Percentiles rank a stretch among this genome's conserved stretches.
Conservation (phyloP, 2,797 vertebrate genomes). For the Pangasius djambal region DNA sequence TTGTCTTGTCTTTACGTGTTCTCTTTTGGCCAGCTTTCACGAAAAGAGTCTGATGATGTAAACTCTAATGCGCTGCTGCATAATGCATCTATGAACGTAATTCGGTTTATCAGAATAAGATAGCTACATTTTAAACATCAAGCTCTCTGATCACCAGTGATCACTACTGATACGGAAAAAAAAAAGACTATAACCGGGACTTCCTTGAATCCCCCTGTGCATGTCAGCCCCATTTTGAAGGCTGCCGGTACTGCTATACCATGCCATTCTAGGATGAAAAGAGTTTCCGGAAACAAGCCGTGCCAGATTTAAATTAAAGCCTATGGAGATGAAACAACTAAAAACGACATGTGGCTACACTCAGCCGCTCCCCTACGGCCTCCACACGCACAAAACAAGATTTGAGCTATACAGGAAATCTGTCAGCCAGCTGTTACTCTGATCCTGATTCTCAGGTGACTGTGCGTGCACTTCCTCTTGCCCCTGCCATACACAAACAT, state of each 20-base stretch:
- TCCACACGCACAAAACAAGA: not conserved
- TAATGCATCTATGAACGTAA: not conserved
- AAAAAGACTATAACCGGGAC: not conserved
- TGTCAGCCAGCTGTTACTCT: conserved; percentile 43
- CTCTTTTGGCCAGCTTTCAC: not conserved
- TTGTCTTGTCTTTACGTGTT: not conserved
- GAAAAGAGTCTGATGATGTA: not conserved
- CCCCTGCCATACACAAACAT: not conserved
- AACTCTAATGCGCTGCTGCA: not conserved
- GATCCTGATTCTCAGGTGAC: conserved; percentile 34
- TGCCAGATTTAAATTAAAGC: conserved; percentile 31
- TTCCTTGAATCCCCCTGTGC: not conserved
- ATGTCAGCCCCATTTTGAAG: not conserved
- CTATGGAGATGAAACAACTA: conserved; percentile 35
- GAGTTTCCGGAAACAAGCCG: conserved; percentile 1
- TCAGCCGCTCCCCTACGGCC: conserved; percentile 13
- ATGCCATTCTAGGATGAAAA: not conserved
- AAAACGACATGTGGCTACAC: conserved; percentile 31
- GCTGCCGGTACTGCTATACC: not conserved
- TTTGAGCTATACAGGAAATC: conserved; percentile 12
- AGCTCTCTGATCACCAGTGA: not conserved
- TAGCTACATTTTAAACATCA: not conserved
- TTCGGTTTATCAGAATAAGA: not conserved
- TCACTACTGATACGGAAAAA: no score
- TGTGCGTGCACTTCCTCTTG: not conserved